phyloP scores from a whole-genome alignment of 2,797 vertebrate genomes.

The Myripristis jacobus region DNA sequence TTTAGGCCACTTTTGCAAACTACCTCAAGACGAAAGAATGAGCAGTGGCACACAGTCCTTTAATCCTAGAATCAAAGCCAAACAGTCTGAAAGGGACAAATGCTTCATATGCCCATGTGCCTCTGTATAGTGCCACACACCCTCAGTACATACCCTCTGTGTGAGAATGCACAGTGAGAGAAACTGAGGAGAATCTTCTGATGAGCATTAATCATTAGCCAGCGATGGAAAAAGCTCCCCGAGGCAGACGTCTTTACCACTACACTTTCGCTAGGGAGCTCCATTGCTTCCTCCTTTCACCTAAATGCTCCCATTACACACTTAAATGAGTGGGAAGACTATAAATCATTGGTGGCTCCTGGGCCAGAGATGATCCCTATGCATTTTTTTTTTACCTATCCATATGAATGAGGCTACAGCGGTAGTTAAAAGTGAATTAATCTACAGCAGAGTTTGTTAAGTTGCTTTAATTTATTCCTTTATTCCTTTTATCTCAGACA shows the following conservation, averaged over 20 bases:
- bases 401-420: conserved; percentile 39
- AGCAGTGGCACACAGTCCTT: background rate
- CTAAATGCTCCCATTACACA: conserved; percentile 49
- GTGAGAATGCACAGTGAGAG: background rate
- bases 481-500: background rate
- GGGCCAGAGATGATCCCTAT: conserved; percentile 53
- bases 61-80: background rate
- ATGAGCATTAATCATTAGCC: background rate
- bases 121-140: no score
- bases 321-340: conserved; percentile 39
- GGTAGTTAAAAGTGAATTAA: conserved; percentile 14
- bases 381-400: conserved; percentile 56
- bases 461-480: conserved; percentile 17
- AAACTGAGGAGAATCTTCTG: no score
- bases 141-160: no score
- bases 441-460: background rate
- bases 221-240: background rate
- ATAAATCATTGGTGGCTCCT: conserved; percentile 51
- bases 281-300: conserved; percentile 36
- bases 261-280: conserved; percentile 14
- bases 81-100: background rate
- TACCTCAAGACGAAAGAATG: background rate
- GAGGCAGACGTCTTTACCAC: conserved; percentile 5
- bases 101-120: no score
- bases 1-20: background rate